Evolutionary conservation across 2,888 invertebrate genomes (phyloP).

Genomic region (Philereme transversata): DNA sequence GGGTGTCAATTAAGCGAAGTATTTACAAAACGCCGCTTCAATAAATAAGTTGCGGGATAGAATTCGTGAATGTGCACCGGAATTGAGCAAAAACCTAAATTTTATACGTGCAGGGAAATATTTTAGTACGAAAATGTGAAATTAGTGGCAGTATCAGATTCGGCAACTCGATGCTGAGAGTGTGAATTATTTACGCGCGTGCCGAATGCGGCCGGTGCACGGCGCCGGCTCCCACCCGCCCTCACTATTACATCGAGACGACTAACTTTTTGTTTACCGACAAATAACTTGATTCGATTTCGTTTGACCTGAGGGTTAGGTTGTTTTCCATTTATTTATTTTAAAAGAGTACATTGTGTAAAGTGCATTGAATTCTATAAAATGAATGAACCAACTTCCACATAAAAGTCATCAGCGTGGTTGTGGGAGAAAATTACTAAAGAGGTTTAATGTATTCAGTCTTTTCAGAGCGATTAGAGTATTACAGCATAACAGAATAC

Average conservation of each 20-base stretch:
- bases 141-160: slow-evolving; percentile 69
- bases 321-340: slow-evolving; percentile 15
- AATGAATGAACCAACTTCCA: background rate
- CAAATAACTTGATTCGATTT: slow-evolving; percentile 54
- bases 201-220: slow-evolving; percentile 50
- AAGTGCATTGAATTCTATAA: background rate
- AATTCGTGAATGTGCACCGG: slow-evolving; percentile 67
- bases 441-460: slow-evolving; percentile 1
- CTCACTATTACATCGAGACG: slow-evolving; percentile 47
- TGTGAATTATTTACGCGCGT: slow-evolving; percentile 70
- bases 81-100: slow-evolving; percentile 71
- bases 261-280: slow-evolving; percentile 59
- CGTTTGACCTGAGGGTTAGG: slow-evolving; percentile 43
- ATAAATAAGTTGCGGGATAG: slow-evolving; percentile 71
- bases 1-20: slow-evolving; percentile 71
- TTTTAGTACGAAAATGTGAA: slow-evolving; percentile 71
- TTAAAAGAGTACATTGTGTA: too few relatives aligned
- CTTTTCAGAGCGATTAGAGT: slow-evolving; percentile 1
- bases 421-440: slow-evolving; percentile 3
- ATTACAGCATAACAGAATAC: slow-evolving; percentile 14
- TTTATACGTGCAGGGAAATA: slow-evolving; percentile 58
- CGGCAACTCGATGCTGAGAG: slow-evolving; percentile 59
- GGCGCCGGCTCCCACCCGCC: slow-evolving; percentile 37
- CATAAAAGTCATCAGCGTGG: slow-evolving; percentile 17
- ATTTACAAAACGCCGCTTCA: slow-evolving; percentile 64